phyloP scores from a whole-genome alignment of 1,140 invertebrate genomes.

The Drosophila ercepeae region DNA sequence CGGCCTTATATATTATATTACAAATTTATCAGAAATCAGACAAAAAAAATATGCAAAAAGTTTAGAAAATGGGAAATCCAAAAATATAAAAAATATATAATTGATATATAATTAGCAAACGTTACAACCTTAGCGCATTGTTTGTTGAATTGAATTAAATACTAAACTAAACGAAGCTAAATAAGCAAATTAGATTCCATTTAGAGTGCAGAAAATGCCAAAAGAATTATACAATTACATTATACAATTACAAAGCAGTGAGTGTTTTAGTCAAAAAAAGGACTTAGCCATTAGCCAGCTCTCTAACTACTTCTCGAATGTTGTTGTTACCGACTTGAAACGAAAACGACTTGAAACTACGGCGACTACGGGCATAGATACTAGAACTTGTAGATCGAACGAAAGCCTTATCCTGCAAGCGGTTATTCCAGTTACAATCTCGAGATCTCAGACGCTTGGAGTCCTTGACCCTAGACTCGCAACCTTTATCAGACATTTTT shows the following conservation, averaged over 20 bases:
- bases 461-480: background rate
- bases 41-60: constrained; percentile 30
- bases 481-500: background rate
- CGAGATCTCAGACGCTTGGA: background rate
- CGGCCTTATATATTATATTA: constrained; percentile 62
- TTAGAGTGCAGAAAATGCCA: constrained; percentile 26
- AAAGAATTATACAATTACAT: background rate
- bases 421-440: background rate
- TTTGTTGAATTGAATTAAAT: constrained; percentile 69
- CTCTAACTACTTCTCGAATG: constrained; percentile 9
- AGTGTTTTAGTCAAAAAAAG: constrained; percentile 37
- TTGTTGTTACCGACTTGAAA: constrained; percentile 18
- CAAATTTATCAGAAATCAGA: constrained; percentile 48
- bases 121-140: constrained; percentile 75
- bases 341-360: background rate
- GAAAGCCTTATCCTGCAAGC: background rate
- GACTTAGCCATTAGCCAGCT: constrained; percentile 28
- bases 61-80: constrained; percentile 21
- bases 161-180: constrained; percentile 18
- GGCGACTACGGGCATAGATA: background rate
- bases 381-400: background rate
- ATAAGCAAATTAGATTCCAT: constrained; percentile 29
- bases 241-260: too few species aligned
- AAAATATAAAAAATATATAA: constrained; percentile 27
- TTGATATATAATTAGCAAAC: constrained; percentile 67